Percentiles rank a stretch among this genome's conserved stretches.
Conservation (phyloP, 2,113 vertebrate species). For the Cynocephalus volans region DNA sequence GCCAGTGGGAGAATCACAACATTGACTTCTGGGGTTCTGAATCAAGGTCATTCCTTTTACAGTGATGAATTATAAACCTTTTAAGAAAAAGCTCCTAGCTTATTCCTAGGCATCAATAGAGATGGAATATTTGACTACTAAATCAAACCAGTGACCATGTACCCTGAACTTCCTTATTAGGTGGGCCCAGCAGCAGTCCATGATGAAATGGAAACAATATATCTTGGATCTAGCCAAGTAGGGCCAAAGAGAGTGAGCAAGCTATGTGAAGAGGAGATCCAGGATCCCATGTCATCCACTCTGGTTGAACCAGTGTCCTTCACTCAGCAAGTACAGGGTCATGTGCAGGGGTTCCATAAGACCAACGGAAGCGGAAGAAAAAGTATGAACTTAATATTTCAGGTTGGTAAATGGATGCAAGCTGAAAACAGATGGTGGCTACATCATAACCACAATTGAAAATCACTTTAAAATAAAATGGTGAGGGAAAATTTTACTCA, state of each 20-base stretch:
- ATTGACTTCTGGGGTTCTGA: not conserved
- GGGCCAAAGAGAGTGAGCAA: not conserved
- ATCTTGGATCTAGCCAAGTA: not conserved
- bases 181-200: not conserved
- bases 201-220: not conserved
- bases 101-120: not conserved
- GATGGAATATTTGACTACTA: not conserved
- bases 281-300: not conserved
- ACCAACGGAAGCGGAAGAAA: not conserved
- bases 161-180: not conserved
- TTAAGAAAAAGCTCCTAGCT: not conserved
- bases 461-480: slow-evolving; percentile 2
- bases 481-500: not conserved
- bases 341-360: not conserved
- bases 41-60: not conserved
- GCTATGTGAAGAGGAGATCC: not conserved
- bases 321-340: not conserved
- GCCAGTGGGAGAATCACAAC: not conserved
- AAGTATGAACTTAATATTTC: not conserved
- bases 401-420: not conserved
- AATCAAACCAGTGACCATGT: not conserved
- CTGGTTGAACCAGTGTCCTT: not conserved
- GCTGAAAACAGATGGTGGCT: not conserved
- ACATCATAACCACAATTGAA: not conserved
- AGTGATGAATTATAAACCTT: not conserved